Evolutionary conservation across 2,113 vertebrate species (phyloP), one percentile per base, ranked within the genome.

Genomic region (Cairina moschata): DNA sequence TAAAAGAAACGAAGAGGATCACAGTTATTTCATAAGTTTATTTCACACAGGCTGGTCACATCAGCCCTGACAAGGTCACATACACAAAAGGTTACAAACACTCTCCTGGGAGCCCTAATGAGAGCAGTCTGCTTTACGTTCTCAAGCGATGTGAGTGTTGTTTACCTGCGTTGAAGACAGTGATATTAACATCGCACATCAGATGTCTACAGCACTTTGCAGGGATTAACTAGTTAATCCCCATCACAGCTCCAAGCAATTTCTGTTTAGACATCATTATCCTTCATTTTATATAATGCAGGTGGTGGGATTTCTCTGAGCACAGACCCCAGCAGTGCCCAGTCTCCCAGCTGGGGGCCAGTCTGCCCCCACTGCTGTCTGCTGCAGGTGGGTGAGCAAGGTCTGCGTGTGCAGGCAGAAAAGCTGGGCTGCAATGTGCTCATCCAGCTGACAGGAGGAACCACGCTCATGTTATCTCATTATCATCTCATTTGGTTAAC

Each of bases 21-120:
- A 40, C 1, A 1, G 25, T 52, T 52, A 13, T 52, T 52, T 52
- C 50, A 52, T 25, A 52, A 42, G 11, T 34, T 74, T 50, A 58
- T 88, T 94, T 80, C 75, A 77, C 62, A 54, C 48, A 88, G 85
- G n/a, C 59, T 28, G 40, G n/a, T 69, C 65, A 58, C 18, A 48
- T 88, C 92, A 91, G 17, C 65, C n/a, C 60, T 90, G 88, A 92
- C 80, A 88, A 71, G 76, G 38, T 81, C 76, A 72, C 18, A 44
- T 60, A 81, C 56, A 78, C 46, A 78, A 80, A n/a, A 81, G 18
- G 21, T 10, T 86, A 46, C 48, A 88, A 91, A 88, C 92, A 38
- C 22, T 72, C 65, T 68, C 56, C 60, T 65, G 42, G 28, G 34
- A 81, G 17, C 15, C 60, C 74, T 78, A 67, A 46, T 74, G 46